Evolutionary conservation across 2,888 invertebrate genomes (phyloP), one percentile per base, ranked within the genome.

Genomic region (Lathronympha strigana): DNA sequence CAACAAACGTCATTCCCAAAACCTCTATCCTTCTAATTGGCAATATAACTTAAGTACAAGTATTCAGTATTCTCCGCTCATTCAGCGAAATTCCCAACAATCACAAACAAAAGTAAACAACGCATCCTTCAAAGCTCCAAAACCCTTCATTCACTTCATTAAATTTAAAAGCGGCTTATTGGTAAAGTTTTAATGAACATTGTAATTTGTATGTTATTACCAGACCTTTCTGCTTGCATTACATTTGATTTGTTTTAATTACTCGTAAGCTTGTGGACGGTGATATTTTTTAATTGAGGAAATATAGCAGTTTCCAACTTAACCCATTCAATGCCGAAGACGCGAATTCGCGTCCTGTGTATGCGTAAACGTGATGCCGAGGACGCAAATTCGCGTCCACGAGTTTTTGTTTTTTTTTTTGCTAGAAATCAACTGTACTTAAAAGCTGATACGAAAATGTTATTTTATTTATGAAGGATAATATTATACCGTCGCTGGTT

Each of bases 181-280:
- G 54, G 25, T n/a, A 36, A 62, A 62, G 54, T 62, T 62, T 54
- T 62, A 62, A 62, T 54, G 54, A 62, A 62, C 54, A 47, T 38
- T 62, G 54, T 54, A 54, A 62, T 62, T 54, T 21, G 49, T 60
- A 51, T 45, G 45, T 54, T 38, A 47, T 62, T 61, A 50, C 19
- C 45, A 54, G 38, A 28, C 62, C 54, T 33, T 54, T 62, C 53
- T 25, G 33, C 33, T 17, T 51, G 9, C 50, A 17, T 33, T 9
- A 11, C 13, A 33, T 33, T 33, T 9, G 11, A 33, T 13, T 33
- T 33, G 33, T 5, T 33, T 33, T 11, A 33, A 33, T n/a, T n/a
- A n/a, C n/a, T n/a, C 33, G 13, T 9, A 33, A 0, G 5, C 13
- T 33, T 11, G 6, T 33, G 11, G 11, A 33, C 33, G 9, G 6